Evolutionary conservation across 2,797 vertebrate genomes (phyloP).

Genomic region (Alfaro cultratus): DNA sequence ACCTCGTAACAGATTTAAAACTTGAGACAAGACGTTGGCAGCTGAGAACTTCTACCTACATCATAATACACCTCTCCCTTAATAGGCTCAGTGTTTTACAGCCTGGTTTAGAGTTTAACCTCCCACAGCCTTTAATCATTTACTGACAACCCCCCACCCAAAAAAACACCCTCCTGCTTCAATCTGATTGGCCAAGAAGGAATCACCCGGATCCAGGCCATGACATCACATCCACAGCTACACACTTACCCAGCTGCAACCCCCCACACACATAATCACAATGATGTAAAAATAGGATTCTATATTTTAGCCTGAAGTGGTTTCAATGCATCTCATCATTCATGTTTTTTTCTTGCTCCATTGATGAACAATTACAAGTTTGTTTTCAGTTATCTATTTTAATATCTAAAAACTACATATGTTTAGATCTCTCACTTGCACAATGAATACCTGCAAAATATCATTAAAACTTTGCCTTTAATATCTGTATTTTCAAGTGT

Average conservation of each 20-base stretch:
- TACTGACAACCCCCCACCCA: constrained; percentile 13
- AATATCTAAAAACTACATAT: not conserved
- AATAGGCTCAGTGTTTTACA: constrained; percentile 52
- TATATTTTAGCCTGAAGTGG: not conserved
- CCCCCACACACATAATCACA: constrained; percentile 5
- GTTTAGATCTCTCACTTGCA: not conserved
- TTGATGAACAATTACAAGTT: constrained; percentile 2
- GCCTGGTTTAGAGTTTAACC: constrained; percentile 42
- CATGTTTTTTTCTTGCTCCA: not conserved
- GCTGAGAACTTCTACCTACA: constrained; percentile 10
- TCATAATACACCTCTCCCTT: constrained; percentile 24
- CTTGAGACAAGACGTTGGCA: constrained; percentile 33
- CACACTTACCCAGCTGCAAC: constrained; percentile 6
- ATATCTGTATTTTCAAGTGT: not conserved
- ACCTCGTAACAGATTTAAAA: constrained; percentile 13
- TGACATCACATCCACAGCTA: constrained; percentile 60
- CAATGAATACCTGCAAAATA: constrained; percentile 9
- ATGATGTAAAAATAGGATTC: not conserved
- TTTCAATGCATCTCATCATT: not conserved
- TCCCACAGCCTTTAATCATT: constrained; percentile 61
- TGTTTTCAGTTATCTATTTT: not conserved
- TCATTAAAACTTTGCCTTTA: constrained; percentile 16
- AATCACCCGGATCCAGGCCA: constrained; percentile 72
- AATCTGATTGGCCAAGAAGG: constrained; percentile 66
- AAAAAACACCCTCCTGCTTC: constrained; percentile 16